Base-by-base conservation (phyloP, 2,888 invertebrate species). In the Alcis repandata region DNA sequence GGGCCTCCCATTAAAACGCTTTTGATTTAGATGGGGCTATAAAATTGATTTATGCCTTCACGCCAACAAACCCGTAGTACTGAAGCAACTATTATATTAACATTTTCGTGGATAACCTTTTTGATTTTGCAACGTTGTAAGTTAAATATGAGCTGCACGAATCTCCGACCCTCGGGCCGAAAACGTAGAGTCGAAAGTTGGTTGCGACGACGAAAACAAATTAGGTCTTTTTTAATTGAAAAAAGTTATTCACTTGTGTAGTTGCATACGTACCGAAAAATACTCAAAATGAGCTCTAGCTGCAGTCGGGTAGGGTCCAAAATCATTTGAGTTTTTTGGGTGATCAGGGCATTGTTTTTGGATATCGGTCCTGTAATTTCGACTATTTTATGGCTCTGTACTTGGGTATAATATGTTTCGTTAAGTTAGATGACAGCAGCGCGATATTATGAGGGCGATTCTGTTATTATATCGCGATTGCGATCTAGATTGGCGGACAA, bases 11-110 rank as follows among this genome's bases (percentile, higher is more conserved):
- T 94, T 94, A 94, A 94, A 94, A 94, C 92, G 90, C 92, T 93
- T 93, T 93, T 94, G 94, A 94, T 94, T 94, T 94, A 94, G 94
- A 93, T 93, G 92, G 92, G 93, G 90, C 94, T 90, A 94, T 94
- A 94, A 94, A 94, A 93, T 93, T 94, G 93, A 94, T 94, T 94
- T 94, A 94, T 93, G 93, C 89, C 82, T 91, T 93, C 92, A 92
- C 93, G 93, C 93, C 90, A 93, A 92, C 93, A 92, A 92, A 92
- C 92, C 73, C 92, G 90, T 91, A 88, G 89, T 87, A 91, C 92
- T 91, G 92, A 91, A 91, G 91, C 91, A 92, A 93, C 93, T 93
- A 93, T 93, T 91, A 92, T 92, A 92, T 92, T 93, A 93, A 92
- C 93, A 93, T 93, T 93, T 93, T 92, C 92, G 93, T 92, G 91